Conservation (phyloP, 2,888 invertebrate genomes). For the Falcaria lacertinaria region DNA sequence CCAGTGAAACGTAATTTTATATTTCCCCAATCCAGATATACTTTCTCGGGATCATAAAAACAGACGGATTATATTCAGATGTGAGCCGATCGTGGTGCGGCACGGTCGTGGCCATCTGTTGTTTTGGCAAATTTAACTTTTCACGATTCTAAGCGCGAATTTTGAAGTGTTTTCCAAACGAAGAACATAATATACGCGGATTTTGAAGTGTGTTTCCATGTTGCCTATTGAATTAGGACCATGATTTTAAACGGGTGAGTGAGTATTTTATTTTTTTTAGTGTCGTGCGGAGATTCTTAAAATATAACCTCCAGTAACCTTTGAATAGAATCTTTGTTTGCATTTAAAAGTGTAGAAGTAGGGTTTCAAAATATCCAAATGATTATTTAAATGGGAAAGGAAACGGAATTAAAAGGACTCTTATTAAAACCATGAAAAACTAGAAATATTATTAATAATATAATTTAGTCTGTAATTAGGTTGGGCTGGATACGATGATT, state of each 20-base stretch:
- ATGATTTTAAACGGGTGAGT: conserved; percentile 72
- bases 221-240: conserved; percentile 36
- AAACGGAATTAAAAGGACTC: too few species aligned
- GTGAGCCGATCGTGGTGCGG: conserved; percentile 38
- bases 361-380: too few species aligned
- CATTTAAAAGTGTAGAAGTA: too few species aligned
- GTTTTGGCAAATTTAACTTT: conserved; percentile 31
- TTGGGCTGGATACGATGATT: too few species aligned
- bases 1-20: conserved; percentile 56
- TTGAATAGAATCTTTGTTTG: too few species aligned
- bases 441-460: too few species aligned
- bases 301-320: too few species aligned
- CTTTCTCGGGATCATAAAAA: conserved; percentile 41
- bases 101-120: conserved; percentile 40
- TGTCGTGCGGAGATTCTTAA: conserved; percentile 24
- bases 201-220: conserved; percentile 11
- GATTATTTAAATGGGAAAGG: too few species aligned
- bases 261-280: conserved; percentile 37
- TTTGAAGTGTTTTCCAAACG: conserved; percentile 13
- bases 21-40: conserved; percentile 61
- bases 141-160: conserved; percentile 27
- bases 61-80: conserved; percentile 31
- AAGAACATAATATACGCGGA: conserved; percentile 5
- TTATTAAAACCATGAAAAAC: too few species aligned
- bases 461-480: too few species aligned